Evolutionary conservation across 1,140 invertebrate species (phyloP).

Genomic region (Agraylea sexmaculata): DNA sequence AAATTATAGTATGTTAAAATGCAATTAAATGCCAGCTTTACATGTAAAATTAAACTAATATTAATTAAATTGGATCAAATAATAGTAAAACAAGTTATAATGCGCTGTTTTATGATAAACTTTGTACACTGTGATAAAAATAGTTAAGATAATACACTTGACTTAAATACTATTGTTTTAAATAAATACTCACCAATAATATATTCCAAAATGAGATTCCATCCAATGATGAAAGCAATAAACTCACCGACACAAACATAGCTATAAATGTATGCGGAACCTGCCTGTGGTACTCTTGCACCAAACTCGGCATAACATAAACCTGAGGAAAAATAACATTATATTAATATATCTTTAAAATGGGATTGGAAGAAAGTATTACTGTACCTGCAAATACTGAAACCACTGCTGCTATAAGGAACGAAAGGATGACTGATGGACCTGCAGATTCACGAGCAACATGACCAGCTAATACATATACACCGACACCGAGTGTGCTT

Average conservation of each 20-base stretch:
- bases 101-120: too few species aligned
- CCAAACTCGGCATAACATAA: constrained; percentile 83
- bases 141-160: too few species aligned
- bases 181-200: constrained; percentile 56
- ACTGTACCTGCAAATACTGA: constrained; percentile 58
- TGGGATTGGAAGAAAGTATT: constrained; percentile 3
- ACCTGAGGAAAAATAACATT: constrained; percentile 42
- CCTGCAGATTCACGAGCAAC: constrained; percentile 52
- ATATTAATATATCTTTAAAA: constrained; percentile 17
- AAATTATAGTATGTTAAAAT: too few species aligned
- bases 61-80: too few species aligned
- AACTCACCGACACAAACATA: constrained; percentile 81
- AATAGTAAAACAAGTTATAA: too few species aligned
- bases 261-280: constrained; percentile 79
- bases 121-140: too few species aligned
- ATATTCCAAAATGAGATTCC: constrained; percentile 86
- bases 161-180: constrained; percentile 1
- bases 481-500: constrained; percentile 54
- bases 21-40: too few species aligned
- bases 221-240: constrained; percentile 67
- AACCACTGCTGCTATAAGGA: constrained; percentile 53
- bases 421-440: constrained; percentile 52
- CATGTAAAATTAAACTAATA: too few species aligned
- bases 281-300: constrained; percentile 71
- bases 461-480: constrained; percentile 57